Base-by-base conservation (phyloP, 2,797 vertebrate species). In the Chelon labrosus region DNA sequence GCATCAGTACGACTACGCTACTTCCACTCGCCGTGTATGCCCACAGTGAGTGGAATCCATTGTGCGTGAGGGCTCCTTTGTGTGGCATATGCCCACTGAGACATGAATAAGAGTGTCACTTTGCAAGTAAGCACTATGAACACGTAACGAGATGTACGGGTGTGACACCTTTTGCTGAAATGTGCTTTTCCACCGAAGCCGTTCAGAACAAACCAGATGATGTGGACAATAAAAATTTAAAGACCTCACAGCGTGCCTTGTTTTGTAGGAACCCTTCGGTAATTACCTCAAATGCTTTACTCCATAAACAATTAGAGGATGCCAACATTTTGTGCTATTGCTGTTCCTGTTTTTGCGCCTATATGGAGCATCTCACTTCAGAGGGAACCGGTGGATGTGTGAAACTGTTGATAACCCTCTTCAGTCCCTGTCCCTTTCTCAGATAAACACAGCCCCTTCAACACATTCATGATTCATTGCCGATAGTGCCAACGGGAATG, bases 101-200 rank as follows among this genome's bases (percentile, higher is more conserved):
- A 94, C 87, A 58, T 90, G 90, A 94, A 84, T 86, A 58, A 83
- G 83, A 89, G 74, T 92, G 93, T 86, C 93, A 95, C 83, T 89
- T 93, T 92, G 91, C 88, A 85, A 90, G 85, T 84, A 85, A 86
- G 91, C 89, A 90, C 79, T 76, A 84, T 85, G 80, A 87, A 58
- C 79, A 68, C 70, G 65, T 76, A 68, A 65, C 79, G 65, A 80
- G 84, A 85, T 84, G 84, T 81, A 79, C 63, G 80, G 80, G 68
- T 72, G 80, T 92, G 91, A 92, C 92, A 90, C 86, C 80, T 85
- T 85, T 49, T 75, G 90, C 85, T 89, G 86, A 80, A 91, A 88
- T 65, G 66, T 47, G 71, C 69, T 77, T 85, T 92, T 87, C 77
- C 65, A 70, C 44, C 66, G 50, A 66, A 71, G 75, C 75, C 78